Percentiles rank a stretch among this genome's conserved stretches.
These are phyloP conservation scores for Microcebus ravelobensis DNA, from an alignment of 2,113 vertebrate species.

Conservation along the genomic window DNA sequence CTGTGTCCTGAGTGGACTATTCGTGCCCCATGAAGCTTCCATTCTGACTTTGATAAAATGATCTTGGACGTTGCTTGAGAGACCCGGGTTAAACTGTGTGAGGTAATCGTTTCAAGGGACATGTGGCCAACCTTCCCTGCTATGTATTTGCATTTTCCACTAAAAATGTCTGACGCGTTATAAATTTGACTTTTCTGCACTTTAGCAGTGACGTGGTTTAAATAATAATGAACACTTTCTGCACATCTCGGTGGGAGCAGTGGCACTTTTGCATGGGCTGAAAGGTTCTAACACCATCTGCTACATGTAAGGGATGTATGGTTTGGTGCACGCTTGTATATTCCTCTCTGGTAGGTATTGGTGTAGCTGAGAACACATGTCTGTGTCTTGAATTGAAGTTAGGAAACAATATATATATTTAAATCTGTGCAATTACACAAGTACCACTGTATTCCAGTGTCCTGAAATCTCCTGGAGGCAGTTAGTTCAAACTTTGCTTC, in stretches of 20 bases:
- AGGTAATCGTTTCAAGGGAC: background rate
- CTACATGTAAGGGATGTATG: accelerated
- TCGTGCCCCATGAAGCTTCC: background rate
- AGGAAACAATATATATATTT: background rate
- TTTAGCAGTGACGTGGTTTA: background rate
- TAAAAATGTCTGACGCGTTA: slow-evolving; percentile 61
- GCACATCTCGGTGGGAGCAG: background rate
- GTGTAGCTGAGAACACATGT: background rate
- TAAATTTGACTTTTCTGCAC: slow-evolving; percentile 58
- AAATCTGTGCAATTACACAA: background rate
- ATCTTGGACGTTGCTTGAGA: background rate
- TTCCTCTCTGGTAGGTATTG: background rate
- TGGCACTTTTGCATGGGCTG: background rate
- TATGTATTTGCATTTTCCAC: slow-evolving; percentile 48
- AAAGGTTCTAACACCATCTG: background rate
- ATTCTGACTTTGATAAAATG: background rate
- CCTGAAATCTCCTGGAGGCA: background rate
- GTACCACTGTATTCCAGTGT: background rate
- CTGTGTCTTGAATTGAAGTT: background rate
- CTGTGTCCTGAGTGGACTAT: background rate
- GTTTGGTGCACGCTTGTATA: accelerated
- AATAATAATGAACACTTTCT: slow-evolving; percentile 37
- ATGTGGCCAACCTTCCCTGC: background rate
- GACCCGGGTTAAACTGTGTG: background rate
- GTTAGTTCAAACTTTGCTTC: background rate